Evolutionary conservation across 2,888 invertebrate genomes (phyloP).

Genomic region (Limenitis camilla): DNA sequence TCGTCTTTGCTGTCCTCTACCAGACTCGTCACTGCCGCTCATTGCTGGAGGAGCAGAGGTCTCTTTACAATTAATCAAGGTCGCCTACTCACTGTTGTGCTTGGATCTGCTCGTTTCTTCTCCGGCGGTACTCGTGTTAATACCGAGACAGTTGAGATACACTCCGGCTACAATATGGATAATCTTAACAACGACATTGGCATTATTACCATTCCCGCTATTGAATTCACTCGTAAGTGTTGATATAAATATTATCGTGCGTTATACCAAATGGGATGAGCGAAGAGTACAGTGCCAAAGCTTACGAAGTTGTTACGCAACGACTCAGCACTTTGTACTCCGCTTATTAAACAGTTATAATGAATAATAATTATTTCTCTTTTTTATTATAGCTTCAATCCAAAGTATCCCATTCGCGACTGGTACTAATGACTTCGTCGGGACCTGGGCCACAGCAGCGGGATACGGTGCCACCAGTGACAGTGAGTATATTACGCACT

Average conservation of each 20-base stretch:
- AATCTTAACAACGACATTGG: slow-evolving; percentile 36
- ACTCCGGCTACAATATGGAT: slow-evolving; percentile 29
- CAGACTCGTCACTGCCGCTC: slow-evolving; percentile 33
- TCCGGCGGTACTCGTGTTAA: slow-evolving; percentile 30
- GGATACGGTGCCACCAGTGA: slow-evolving; percentile 35
- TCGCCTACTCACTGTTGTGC: slow-evolving; percentile 31
- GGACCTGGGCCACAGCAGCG: slow-evolving; percentile 27
- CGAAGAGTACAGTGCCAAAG: neutral
- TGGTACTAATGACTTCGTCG: slow-evolving; percentile 26
- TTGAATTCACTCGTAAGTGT: slow-evolving; percentile 30
- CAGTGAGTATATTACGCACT: slow-evolving; percentile 21
- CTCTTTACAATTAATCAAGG: slow-evolving; percentile 26
- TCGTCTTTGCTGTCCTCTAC: slow-evolving; percentile 32
- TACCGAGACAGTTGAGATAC: slow-evolving; percentile 31
- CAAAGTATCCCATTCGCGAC: slow-evolving; percentile 26
- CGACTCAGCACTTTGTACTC: neutral
- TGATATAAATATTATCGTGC: neutral
- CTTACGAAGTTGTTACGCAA: neutral
- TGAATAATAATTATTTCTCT: neutral
- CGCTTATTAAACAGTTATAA: neutral
- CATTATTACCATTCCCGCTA: slow-evolving; percentile 26
- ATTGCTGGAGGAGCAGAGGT: slow-evolving; percentile 34
- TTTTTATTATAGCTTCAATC: slow-evolving; percentile 3
- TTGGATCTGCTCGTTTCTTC: slow-evolving; percentile 31
- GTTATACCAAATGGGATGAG: too few species aligned